Percentiles rank a stretch among this genome's conserved stretches.
phyloP scores from a whole-genome alignment of 2,797 vertebrate genomes.

The Sebastes elongatus region DNA sequence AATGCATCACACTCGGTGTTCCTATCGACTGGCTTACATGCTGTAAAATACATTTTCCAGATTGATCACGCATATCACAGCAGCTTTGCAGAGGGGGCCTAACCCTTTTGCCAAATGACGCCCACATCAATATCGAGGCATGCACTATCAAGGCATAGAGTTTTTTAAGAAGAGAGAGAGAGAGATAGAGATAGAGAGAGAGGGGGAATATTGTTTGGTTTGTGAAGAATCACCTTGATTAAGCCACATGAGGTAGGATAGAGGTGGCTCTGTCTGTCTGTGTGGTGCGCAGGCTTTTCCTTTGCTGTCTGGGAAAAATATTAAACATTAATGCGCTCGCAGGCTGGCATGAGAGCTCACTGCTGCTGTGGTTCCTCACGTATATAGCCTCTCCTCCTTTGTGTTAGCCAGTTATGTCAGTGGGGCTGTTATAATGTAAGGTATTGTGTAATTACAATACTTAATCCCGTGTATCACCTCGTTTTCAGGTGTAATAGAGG shows the following conservation, averaged over 20 bases:
- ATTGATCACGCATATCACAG: conserved; percentile 85
- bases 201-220: conserved; percentile 68
- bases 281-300: conserved; percentile 80
- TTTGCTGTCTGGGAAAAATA: conserved; percentile 86
- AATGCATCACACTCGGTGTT: conserved; percentile 84
- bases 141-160: conserved; percentile 58
- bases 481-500: conserved; percentile 35
- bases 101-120: conserved; percentile 78
- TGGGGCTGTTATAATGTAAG: conserved; percentile 46
- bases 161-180: conserved; percentile 45
- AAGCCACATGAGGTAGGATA: conserved; percentile 82
- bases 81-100: conserved; percentile 75
- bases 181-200: not conserved
- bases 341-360: conserved; percentile 82
- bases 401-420: conserved; percentile 56
- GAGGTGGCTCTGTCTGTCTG: conserved; percentile 82
- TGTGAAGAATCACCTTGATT: conserved; percentile 87
- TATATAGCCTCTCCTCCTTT: conserved; percentile 49
- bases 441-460: conserved; percentile 50
- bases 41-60: conserved; percentile 80
- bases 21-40: conserved; percentile 75
- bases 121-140: conserved; percentile 76
- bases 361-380: conserved; percentile 46
- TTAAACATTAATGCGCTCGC: conserved; percentile 89
- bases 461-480: conserved; percentile 47